These are phyloP conservation scores for Actinia tenebrosa DNA, from an alignment of 64 coral and sea anemone species.

Conservation along the genomic window DNA sequence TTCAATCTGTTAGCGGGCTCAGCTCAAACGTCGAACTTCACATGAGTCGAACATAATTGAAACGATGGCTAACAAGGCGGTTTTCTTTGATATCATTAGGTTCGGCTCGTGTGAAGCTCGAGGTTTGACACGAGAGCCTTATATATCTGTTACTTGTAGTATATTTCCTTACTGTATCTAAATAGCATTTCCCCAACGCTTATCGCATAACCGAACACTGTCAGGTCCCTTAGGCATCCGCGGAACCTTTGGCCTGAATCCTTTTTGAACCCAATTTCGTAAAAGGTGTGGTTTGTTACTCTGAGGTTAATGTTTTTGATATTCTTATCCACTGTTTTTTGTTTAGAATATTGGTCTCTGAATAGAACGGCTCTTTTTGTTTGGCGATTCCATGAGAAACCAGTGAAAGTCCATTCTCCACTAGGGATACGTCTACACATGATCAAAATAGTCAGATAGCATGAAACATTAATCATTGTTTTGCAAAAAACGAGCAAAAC, in stretches of 20 bases:
- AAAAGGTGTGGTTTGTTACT: slow-evolving; percentile 40
- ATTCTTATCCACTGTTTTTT: not conserved
- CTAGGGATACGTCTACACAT: not conserved
- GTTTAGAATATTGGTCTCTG: not conserved
- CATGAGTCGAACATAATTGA: too few relatives aligned
- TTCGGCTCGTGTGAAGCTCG: too few relatives aligned
- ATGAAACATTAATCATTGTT: not conserved
- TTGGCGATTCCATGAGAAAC: slow-evolving; percentile 32
- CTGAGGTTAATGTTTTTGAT: slow-evolving; percentile 12
- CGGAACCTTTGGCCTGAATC: slow-evolving; percentile 43
- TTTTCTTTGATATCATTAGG: too few relatives aligned
- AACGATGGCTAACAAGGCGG: too few relatives aligned
- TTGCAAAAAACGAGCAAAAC: not conserved
- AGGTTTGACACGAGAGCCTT: too few relatives aligned
- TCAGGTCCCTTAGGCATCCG: slow-evolving; percentile 63
- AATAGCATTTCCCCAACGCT: slow-evolving; percentile 4
- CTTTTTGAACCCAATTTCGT: slow-evolving; percentile 71
- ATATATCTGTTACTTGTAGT: too few relatives aligned
- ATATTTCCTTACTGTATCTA: slow-evolving; percentile 46
- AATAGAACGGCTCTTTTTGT: slow-evolving; percentile 16
- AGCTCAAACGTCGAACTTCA: too few relatives aligned
- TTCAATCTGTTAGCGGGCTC: too few relatives aligned
- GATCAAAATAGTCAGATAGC: not conserved
- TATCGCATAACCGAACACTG: slow-evolving; percentile 38
- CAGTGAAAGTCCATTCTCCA: slow-evolving; percentile 18